These are phyloP conservation scores for Pseudomyrmex cubaensis DNA, from an alignment of 1,140 invertebrate genomes.

Conservation along the genomic window DNA sequence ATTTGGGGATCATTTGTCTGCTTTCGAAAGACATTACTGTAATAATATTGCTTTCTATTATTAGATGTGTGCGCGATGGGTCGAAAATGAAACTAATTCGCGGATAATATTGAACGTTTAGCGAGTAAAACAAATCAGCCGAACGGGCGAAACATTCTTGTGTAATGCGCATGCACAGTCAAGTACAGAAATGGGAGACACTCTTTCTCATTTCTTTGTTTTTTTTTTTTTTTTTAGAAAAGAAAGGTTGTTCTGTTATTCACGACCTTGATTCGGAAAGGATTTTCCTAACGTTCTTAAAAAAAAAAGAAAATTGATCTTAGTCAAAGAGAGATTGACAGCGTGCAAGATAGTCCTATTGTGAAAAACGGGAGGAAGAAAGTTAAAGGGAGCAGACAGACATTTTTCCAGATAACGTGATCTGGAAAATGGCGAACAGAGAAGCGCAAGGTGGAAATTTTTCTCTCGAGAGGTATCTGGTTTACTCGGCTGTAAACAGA, in stretches of 20 bases:
- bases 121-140: neutral
- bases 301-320: constrained; percentile 34
- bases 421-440: constrained; percentile 31
- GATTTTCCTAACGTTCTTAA: neutral
- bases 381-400: neutral
- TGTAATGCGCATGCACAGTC: too few relatives aligned
- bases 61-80: neutral
- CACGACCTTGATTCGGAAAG: neutral
- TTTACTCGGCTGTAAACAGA: constrained; percentile 39
- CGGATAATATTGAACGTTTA: neutral
- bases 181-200: too few relatives aligned
- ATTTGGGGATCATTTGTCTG: neutral
- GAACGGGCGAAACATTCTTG: too few relatives aligned
- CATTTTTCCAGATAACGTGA: constrained; percentile 18
- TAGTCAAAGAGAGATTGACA: constrained; percentile 28
- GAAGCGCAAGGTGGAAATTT: constrained; percentile 17
- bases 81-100: neutral
- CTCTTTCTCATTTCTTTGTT: too few relatives aligned
- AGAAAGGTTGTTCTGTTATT: too few relatives aligned
- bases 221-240: too few relatives aligned
- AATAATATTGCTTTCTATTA: neutral
- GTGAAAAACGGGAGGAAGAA: neutral
- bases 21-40: neutral
- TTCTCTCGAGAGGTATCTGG: constrained; percentile 28
- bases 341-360: neutral